A percentile compares a stretch with the other conserved stretches of the same genome.
Conservation (phyloP, 2,888 invertebrate genomes). For the Xanthia icteritia region DNA sequence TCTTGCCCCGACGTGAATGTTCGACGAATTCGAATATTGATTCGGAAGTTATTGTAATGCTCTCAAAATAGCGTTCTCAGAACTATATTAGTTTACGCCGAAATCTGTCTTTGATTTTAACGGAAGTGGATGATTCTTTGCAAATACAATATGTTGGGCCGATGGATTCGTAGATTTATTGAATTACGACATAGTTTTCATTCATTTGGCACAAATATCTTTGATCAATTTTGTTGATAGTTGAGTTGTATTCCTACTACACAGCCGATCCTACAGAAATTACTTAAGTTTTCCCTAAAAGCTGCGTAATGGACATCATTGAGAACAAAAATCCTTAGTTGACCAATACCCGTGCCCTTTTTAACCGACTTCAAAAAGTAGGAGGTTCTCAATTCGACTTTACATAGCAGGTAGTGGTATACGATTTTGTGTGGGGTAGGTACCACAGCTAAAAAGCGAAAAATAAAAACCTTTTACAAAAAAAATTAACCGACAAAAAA, state of each 20-base stretch:
- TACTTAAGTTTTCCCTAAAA: not conserved
- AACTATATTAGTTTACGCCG: slow-evolving; percentile 59
- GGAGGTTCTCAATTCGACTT: no score
- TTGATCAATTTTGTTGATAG: slow-evolving; percentile 29
- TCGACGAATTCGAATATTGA: slow-evolving; percentile 55
- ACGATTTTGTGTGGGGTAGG: no score
- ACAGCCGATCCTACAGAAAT: not conserved
- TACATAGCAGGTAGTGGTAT: no score
- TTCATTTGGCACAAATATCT: slow-evolving; percentile 6
- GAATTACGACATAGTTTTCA: slow-evolving; percentile 17
- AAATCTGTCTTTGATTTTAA: slow-evolving; percentile 64
- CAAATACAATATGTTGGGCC: slow-evolving; percentile 52
- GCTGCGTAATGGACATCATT: not conserved
- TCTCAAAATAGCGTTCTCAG: slow-evolving; percentile 58
- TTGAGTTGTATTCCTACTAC: not conserved
- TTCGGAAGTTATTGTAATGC: slow-evolving; percentile 64
- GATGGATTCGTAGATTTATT: slow-evolving; percentile 49
- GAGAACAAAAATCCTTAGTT: not conserved
- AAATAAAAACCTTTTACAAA: no score
- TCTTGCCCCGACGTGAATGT: slow-evolving; percentile 46
- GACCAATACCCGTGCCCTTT: not conserved
- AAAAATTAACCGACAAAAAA: no score
- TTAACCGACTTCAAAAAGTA: no score
- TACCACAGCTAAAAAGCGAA: no score
- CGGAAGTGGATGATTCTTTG: slow-evolving; percentile 62